phyloP scores from a whole-genome alignment of 2,888 invertebrate species.

The Autographa gamma region DNA sequence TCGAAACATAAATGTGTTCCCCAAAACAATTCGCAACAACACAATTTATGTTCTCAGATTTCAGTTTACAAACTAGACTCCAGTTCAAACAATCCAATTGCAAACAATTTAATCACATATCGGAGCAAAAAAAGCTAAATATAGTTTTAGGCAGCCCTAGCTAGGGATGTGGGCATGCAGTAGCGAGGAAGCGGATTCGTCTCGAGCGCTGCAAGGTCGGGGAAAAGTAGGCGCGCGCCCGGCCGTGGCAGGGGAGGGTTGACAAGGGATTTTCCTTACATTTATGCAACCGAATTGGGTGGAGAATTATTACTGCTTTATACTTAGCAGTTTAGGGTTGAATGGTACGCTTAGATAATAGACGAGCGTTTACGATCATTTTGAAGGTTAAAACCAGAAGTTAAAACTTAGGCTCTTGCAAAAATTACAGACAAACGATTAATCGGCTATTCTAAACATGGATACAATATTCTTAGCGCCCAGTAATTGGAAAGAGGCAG shows the following conservation, averaged over 20 bases:
- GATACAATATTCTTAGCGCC: too few species aligned
- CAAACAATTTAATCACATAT: conserved; percentile 5
- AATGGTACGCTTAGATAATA: conserved; percentile 31
- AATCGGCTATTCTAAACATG: too few species aligned
- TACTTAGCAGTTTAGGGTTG: conserved; percentile 37
- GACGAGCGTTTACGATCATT: neutral
- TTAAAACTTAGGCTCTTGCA: too few species aligned
- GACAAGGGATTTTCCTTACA: conserved; percentile 48
- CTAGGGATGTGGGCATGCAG: conserved; percentile 44
- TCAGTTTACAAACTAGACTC: too few species aligned
- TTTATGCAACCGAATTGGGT: conserved; percentile 56
- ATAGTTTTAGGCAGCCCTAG: conserved; percentile 42
- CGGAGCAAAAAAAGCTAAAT: neutral
- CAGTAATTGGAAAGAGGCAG: neutral
- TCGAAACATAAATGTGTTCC: conserved; percentile 7
- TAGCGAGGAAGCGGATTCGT: conserved; percentile 59
- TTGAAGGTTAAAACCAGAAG: too few species aligned
- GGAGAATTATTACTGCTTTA: conserved; percentile 38
- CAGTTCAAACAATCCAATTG: conserved; percentile 16
- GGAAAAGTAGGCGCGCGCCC: conserved; percentile 26
- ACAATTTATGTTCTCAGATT: conserved; percentile 7
- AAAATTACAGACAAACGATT: too few species aligned
- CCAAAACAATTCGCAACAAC: neutral
- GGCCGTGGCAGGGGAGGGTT: conserved; percentile 23
- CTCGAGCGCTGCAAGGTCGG: conserved; percentile 63